These are phyloP conservation scores for Mus spicilegus DNA, from an alignment of 2,113 vertebrate species.

Conservation along the genomic window DNA sequence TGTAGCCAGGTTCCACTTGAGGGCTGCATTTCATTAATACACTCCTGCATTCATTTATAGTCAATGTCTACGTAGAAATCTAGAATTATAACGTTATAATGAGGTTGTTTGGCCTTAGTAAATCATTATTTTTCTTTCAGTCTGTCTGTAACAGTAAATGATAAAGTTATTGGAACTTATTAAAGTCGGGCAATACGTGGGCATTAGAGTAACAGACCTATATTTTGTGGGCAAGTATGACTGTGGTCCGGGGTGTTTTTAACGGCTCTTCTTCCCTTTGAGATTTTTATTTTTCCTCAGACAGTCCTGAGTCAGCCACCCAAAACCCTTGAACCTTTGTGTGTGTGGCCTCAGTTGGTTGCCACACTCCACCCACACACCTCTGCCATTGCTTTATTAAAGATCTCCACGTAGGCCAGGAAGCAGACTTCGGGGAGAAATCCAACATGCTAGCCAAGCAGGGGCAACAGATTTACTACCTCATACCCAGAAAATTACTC, in stretches of 20 bases:
- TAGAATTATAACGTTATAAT: not conserved
- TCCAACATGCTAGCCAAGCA: not conserved
- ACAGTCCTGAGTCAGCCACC: not conserved
- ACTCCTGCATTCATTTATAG: not conserved
- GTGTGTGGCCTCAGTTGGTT: not conserved
- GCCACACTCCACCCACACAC: not conserved
- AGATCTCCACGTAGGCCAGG: not conserved
- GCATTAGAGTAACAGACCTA: not conserved
- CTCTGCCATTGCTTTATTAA: not conserved
- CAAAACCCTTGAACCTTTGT: not conserved
- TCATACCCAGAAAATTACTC: not conserved
- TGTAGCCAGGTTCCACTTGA: not conserved
- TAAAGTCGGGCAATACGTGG: slow-evolving; percentile 18
- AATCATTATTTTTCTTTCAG: slow-evolving; percentile 22
- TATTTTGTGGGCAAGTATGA: not conserved
- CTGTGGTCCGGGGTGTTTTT: not conserved
- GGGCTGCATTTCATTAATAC: not conserved
- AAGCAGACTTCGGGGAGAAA: not conserved
- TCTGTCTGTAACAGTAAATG: slow-evolving; percentile 18
- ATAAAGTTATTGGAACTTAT: not conserved
- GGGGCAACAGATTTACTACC: not conserved
- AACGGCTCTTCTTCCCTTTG: not conserved
- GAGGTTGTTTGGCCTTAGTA: not conserved
- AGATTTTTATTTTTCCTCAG: not conserved
- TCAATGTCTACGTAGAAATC: not conserved